Percentiles rank a stretch among this genome's conserved stretches.
Evolutionary conservation across 2,797 vertebrate genomes (phyloP).

Genomic region (Linurgus olivaceus): DNA sequence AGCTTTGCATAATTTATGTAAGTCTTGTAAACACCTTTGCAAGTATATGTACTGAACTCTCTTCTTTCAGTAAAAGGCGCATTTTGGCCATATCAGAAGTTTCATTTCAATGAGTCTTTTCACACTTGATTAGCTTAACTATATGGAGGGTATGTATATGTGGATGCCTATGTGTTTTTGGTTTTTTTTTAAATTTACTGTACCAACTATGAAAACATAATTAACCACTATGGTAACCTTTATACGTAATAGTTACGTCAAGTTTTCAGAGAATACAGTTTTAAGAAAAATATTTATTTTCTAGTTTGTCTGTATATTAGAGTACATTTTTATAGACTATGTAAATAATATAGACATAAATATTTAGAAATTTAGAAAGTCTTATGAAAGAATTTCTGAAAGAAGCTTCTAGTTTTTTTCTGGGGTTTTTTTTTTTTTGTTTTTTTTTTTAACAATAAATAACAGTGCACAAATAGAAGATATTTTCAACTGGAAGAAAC

Average conservation of each 20-base stretch:
- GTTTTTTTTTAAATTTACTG: background rate
- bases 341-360: background rate
- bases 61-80: background rate
- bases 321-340: background rate
- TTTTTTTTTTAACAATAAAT: background rate
- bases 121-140: background rate
- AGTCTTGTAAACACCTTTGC: constrained; percentile 38
- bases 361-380: background rate
- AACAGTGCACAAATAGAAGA: background rate
- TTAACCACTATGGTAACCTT: background rate
- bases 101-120: background rate
- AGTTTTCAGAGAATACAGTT: background rate
- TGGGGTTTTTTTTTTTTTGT: no score
- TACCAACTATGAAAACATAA: background rate
- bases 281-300: constrained; percentile 13
- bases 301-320: background rate
- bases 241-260: background rate
- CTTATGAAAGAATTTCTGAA: background rate
- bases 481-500: background rate
- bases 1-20: constrained; percentile 35
- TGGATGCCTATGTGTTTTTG: background rate
- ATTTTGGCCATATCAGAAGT: background rate
- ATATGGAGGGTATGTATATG: background rate
- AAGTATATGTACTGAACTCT: background rate
- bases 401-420: background rate